Conservation (phyloP, 1,140 invertebrate genomes). For the Drosophila kanapiae region DNA sequence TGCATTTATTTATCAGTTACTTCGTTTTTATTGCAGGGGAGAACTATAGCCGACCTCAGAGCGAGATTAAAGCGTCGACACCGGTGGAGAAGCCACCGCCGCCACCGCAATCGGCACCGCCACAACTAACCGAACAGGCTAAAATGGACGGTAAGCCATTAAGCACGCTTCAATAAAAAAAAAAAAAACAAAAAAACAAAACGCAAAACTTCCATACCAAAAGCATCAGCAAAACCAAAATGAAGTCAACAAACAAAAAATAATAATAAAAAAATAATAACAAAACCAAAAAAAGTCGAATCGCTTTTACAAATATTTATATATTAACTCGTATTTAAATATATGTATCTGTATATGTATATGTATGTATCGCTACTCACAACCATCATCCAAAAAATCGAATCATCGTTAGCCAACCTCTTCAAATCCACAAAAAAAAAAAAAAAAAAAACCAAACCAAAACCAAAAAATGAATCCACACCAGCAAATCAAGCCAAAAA, state of each 20-base stretch:
- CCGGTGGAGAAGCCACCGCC: conserved; percentile 88
- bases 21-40: conserved; percentile 60
- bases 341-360: conserved; percentile 83
- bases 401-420: conserved; percentile 78
- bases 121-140: conserved; percentile 87
- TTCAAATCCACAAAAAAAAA: conserved; percentile 27
- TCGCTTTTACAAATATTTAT: conserved; percentile 84
- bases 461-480: conserved; percentile 12
- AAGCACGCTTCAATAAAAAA: conserved; percentile 83
- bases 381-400: conserved; percentile 73
- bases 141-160: conserved; percentile 85
- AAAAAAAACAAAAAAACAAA: neutral
- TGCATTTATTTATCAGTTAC: neutral
- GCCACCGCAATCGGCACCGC: conserved; percentile 89
- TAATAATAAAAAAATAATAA: conserved; percentile 26
- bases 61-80: conserved; percentile 90
- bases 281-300: conserved; percentile 56
- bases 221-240: conserved; percentile 59
- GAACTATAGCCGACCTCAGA: conserved; percentile 88
- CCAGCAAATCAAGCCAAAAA: conserved; percentile 67
- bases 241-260: conserved; percentile 58
- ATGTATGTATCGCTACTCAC: conserved; percentile 84
- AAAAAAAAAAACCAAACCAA: conserved; percentile 14
- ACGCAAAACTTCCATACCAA: conserved; percentile 79
- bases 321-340: conserved; percentile 82